Conservation (phyloP, 1,140 invertebrate genomes). For the Microplitis demolitor region DNA sequence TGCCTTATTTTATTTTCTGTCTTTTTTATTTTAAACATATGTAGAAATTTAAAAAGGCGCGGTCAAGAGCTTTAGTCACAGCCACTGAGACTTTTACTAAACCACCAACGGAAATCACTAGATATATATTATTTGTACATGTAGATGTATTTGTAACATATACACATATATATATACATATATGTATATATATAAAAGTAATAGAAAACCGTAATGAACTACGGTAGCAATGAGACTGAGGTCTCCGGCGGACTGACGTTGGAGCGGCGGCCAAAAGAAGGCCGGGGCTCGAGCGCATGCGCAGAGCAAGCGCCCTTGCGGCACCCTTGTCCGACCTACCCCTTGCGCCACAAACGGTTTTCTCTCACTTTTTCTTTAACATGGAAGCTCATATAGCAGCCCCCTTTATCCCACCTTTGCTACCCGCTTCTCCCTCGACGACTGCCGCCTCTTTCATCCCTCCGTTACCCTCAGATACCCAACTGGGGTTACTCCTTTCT, state of each 20-base stretch:
- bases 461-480: too few species aligned
- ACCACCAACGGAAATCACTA: too few species aligned
- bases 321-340: slow-evolving; percentile 21
- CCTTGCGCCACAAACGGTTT: background rate
- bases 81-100: too few species aligned
- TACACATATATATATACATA: background rate
- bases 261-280: slow-evolving; percentile 13
- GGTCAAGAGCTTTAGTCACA: too few species aligned
- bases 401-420: background rate
- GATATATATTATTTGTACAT: too few species aligned
- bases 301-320: slow-evolving; percentile 20
- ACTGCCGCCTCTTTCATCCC: too few species aligned
- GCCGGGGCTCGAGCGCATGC: slow-evolving; percentile 29
- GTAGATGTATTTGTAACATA: too few species aligned
- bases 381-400: background rate
- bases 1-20: too few species aligned
- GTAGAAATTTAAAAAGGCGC: too few species aligned
- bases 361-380: slow-evolving; percentile 2
- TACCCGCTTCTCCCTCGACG: too few species aligned
- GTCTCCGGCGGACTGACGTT: slow-evolving; percentile 41
- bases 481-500: too few species aligned
- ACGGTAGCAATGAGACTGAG: slow-evolving; percentile 34
- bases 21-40: too few species aligned
- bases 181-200: background rate
- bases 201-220: slow-evolving; percentile 22